Evolutionary conservation across 2,113 vertebrate genomes (phyloP).

Genomic region (Sorex araneus): DNA sequence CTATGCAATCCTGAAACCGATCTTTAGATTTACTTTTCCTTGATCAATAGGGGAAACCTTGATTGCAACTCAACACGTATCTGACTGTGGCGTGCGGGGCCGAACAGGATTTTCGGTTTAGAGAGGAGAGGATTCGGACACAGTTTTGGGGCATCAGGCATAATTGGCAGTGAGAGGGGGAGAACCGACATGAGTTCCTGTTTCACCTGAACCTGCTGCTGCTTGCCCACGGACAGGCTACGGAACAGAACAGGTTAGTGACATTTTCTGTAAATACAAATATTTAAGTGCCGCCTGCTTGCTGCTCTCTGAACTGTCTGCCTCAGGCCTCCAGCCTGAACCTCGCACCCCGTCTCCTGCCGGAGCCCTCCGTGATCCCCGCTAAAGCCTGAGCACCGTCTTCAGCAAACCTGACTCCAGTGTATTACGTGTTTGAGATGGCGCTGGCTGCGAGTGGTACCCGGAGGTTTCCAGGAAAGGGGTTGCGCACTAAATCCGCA

Average conservation of each 20-base stretch:
- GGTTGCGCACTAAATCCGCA: conserved; percentile 10
- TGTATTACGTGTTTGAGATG: conserved; percentile 56
- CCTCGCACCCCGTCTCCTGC: accelerated
- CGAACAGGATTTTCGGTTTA: conserved; percentile 85
- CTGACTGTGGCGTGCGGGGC: conserved; percentile 76
- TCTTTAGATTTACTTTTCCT: conserved; percentile 88
- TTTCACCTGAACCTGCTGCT: conserved; percentile 82
- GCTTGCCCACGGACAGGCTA: too few species aligned
- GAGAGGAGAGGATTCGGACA: conserved; percentile 82
- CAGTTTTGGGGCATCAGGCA: conserved; percentile 83
- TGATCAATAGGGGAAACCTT: conserved; percentile 88
- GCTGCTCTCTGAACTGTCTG: not conserved
- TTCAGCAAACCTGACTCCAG: conserved; percentile 7
- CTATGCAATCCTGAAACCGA: conserved; percentile 88
- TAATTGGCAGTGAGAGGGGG: conserved; percentile 79
- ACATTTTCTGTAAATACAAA: conserved; percentile 62
- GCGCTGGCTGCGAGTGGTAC: not conserved
- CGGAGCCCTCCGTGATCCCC: not conserved
- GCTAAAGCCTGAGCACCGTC: not conserved
- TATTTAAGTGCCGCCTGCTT: accelerated
- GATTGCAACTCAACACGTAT: conserved; percentile 87
- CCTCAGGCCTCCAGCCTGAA: not conserved
- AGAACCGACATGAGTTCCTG: conserved; percentile 84
- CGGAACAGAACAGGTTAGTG: conserved; percentile 89
- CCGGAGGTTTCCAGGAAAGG: not conserved